Evolutionary conservation across 2,797 vertebrate species (phyloP).

Genomic region (Hoplostethus atlanticus): DNA sequence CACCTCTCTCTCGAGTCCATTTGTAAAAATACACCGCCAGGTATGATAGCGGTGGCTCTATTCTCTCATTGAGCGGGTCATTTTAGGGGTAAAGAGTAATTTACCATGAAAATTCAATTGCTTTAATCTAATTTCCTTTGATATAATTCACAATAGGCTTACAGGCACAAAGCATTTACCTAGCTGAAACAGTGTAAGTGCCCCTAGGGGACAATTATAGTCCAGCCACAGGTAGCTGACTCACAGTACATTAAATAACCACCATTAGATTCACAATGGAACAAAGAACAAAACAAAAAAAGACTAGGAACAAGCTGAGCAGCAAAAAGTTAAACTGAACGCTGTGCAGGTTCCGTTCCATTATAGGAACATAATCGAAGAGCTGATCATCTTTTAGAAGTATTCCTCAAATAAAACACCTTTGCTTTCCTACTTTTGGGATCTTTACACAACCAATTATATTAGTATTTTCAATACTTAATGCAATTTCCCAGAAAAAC

Average conservation of each 20-base stretch:
- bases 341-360: slow-evolving; percentile 1
- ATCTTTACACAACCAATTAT: slow-evolving; percentile 3
- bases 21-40: slow-evolving; percentile 43
- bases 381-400: background rate
- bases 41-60: slow-evolving; percentile 49
- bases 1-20: background rate
- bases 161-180: slow-evolving; percentile 74
- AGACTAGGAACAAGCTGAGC: background rate
- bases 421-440: background rate
- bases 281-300: slow-evolving; percentile 20
- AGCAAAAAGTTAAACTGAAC: background rate
- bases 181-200: slow-evolving; percentile 63
- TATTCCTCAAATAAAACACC: background rate
- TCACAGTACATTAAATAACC: slow-evolving; percentile 62
- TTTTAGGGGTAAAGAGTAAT: slow-evolving; percentile 81
- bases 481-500: background rate
- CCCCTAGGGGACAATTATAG: slow-evolving; percentile 71
- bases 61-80: slow-evolving; percentile 74
- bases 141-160: slow-evolving; percentile 78
- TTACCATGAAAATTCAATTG: slow-evolving; percentile 81
- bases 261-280: slow-evolving; percentile 33
- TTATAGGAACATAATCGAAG: background rate
- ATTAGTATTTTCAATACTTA: background rate
- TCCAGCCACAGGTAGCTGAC: slow-evolving; percentile 70
- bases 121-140: slow-evolving; percentile 79